phyloP scores from a whole-genome alignment of 1,140 invertebrate species.

The Caerostris darwini region DNA sequence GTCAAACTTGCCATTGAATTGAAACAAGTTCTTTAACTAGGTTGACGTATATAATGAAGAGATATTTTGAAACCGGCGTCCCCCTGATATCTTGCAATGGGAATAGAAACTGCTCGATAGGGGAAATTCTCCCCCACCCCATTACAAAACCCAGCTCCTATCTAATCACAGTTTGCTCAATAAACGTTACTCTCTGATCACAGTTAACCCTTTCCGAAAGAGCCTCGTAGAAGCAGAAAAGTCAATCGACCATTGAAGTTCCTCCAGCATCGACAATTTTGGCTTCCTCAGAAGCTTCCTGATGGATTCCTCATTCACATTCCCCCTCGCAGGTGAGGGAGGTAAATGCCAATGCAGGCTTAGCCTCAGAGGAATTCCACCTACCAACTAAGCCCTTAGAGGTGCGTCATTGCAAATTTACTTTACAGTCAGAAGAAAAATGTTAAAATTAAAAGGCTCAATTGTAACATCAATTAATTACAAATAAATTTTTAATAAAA shows the following conservation, averaged over 20 bases:
- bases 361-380: not conserved
- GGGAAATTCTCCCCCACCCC: not conserved
- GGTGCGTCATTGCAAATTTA: no score
- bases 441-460: no score
- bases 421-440: no score
- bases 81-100: not conserved
- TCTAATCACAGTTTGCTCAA: not conserved
- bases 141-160: constrained; percentile 33
- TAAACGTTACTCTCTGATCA: not conserved
- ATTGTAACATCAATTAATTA: no score
- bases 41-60: constrained; percentile 6
- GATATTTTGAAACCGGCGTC: not conserved
- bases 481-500: no score
- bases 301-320: constrained; percentile 30
- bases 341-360: not conserved
- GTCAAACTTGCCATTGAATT: not conserved
- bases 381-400: not conserved
- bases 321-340: not conserved
- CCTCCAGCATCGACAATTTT: constrained; percentile 1
- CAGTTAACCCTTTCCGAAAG: constrained; percentile 16
- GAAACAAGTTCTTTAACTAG: not conserved
- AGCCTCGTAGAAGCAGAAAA: not conserved
- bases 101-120: not conserved
- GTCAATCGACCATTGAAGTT: constrained; percentile 32
- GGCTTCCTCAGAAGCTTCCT: constrained; percentile 34